Evolutionary conservation across 1,140 invertebrate genomes (phyloP), one percentile per base, ranked within the genome.

Genomic region (Drosophila elegans): DNA sequence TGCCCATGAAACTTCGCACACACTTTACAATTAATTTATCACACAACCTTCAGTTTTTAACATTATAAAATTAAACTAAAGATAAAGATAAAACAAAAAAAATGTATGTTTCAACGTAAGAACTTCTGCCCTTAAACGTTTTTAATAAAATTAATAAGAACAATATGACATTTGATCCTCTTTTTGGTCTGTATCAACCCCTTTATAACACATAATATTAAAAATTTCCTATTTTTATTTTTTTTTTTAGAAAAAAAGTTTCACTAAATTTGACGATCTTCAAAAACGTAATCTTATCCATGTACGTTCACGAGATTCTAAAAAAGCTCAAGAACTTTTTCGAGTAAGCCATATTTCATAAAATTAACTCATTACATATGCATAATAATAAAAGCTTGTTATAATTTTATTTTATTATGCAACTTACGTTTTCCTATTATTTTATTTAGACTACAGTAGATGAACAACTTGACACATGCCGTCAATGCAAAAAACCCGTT

Each of bases 401-500:
- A 9, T 21, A 73, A n/a, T 13, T 32, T 12, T 56, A 61, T 16
- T 12, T 57, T n/a, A 12, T 46, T 44, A 44, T 41, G 44, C 9
- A 12, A 66, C 25, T 36, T 52, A 11, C 12, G 4, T 60, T 49
- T 9, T 16, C 3, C 4, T 21, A 10, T 39, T 49, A 10, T 46
- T 48, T 64, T 53, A 12, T 25, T 32, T 32, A 88, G 81, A 78
- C 78, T 56, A 34, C 57, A 3, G 41, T 74, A 38, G 32, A 53
- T 62, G 91, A 92, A 61, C 62, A 85, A 25, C 93, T 95, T 51
- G 90, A 91, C 1, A 95, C 94, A 60, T 98, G 97, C 90, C 95
- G 95, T 79, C 94, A 95, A 64, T 98, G 97, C 92, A 94, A 94
- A n/a, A 97, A 97, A 86, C 95, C 96, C 57, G 97, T 98, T 9